Evolutionary conservation across 1,140 invertebrate genomes (phyloP), one percentile per base, ranked within the genome.

Genomic region (Ditylenchus dipsaci): DNA sequence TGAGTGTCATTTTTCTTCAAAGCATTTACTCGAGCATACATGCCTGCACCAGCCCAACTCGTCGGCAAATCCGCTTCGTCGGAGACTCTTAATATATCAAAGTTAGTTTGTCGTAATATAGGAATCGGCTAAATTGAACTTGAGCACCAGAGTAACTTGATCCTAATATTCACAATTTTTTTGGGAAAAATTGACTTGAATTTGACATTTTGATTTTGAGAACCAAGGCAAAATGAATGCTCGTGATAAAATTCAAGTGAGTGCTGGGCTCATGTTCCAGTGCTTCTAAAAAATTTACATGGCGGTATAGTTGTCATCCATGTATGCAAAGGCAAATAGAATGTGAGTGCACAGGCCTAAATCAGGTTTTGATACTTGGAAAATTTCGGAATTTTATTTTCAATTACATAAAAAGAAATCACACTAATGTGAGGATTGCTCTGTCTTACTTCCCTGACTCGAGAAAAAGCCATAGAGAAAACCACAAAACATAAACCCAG

Each of bases 291-390:
- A 17, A 53, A 11, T 19, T 63, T 72, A 72, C 70, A 67, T 76
- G 15, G 72, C 93, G 15, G 91, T 91, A 61, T 90, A 91, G 71
- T 92, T 91, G 80, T 94, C 94, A 85, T 95, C 95, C 82, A 96
- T 86, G 91, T 91, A 95, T 1, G 91, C 93, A 83, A 97, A 96
- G 23, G 93, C 91, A 84, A 93, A 95, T 76, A 96, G 91, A 75
- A 96, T 87, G 85, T 96, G 93, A 0, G 93, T 96, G 84, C 94
- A 97, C 5, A 97, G 87, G 83, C 33, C 33, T 38, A 11, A 38
- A 38, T n/a, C n/a, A n/a, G n/a, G n/a, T n/a, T n/a, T n/a, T n/a
- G n/a, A n/a, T n/a, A n/a, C n/a, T n/a, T n/a, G n/a, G n/a, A n/a
- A n/a, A n/a, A n/a, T n/a, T n/a, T n/a, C n/a, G n/a, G n/a, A n/a